Conservation (phyloP, 2,888 invertebrate species). For the Drosophila helvetica region DNA sequence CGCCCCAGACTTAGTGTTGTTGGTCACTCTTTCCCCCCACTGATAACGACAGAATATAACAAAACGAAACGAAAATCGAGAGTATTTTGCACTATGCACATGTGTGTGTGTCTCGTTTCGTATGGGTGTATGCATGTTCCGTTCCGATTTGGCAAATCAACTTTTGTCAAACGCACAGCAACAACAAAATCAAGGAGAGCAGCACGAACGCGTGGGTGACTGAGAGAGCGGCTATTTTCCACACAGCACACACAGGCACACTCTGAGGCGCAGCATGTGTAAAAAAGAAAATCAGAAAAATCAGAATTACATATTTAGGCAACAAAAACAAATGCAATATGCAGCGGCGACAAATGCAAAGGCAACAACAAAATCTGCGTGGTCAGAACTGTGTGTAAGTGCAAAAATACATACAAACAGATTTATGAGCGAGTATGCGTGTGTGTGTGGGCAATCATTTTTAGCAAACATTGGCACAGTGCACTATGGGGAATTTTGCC, state of each 20-base stretch:
- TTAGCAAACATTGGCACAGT: constrained; percentile 69
- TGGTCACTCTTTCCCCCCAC: constrained; percentile 28
- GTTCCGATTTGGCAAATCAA: constrained; percentile 40
- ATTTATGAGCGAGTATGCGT: constrained; percentile 16
- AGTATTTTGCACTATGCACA: constrained; percentile 49
- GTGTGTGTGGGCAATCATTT: constrained; percentile 68
- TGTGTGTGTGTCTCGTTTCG: background rate
- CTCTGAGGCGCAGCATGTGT: constrained; percentile 50
- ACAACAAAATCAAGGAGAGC: constrained; percentile 5
- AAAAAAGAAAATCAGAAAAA: constrained; percentile 74
- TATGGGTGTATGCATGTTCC: constrained; percentile 12
- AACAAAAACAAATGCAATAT: constrained; percentile 63
- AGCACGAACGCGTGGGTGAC: constrained; percentile 30
- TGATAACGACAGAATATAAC: constrained; percentile 69
- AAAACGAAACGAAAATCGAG: constrained; percentile 51
- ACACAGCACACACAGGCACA: constrained; percentile 6
- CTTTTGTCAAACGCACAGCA: constrained; percentile 1
- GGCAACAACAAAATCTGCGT: constrained; percentile 64
- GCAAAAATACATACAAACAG: constrained; percentile 7
- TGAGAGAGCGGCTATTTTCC: constrained; percentile 23
- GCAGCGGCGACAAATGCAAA: constrained; percentile 54
- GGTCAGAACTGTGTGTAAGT: constrained; percentile 50
- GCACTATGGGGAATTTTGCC: too few relatives aligned
- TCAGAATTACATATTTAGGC: constrained; percentile 65
- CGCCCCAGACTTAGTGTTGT: constrained; percentile 3